Evolutionary conservation across 2,888 invertebrate genomes (phyloP).

Genomic region (Pecten maximus): DNA sequence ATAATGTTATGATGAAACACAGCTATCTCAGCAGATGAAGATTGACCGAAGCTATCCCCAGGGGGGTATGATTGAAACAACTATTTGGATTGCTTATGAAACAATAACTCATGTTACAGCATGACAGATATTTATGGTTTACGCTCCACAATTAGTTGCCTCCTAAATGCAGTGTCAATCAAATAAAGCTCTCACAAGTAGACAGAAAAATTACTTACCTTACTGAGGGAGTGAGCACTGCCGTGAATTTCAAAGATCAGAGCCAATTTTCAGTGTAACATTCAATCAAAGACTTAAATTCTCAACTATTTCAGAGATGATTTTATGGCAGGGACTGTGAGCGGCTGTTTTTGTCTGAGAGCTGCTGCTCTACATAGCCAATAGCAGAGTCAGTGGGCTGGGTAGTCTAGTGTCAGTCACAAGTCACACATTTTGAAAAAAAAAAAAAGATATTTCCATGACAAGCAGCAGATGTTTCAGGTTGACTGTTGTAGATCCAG

Average conservation of each 20-base stretch:
- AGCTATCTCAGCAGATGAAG: neutral
- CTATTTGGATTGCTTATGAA: neutral
- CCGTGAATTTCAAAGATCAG: neutral
- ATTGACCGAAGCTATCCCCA: neutral
- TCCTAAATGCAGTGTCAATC: neutral
- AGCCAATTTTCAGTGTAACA: neutral
- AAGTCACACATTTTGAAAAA: neutral
- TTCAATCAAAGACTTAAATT: conserved; percentile 24
- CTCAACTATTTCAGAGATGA: neutral
- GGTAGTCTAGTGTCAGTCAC: neutral
- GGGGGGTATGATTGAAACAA: neutral
- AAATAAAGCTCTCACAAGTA: neutral
- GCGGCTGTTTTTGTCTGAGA: neutral
- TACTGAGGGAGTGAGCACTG: neutral
- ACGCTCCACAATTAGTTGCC: neutral
- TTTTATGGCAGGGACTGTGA: neutral
- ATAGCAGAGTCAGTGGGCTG: neutral
- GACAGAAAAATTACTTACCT: neutral
- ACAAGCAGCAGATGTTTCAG: neutral
- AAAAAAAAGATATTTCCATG: neutral
- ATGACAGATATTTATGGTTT: neutral
- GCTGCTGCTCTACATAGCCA: neutral
- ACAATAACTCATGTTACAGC: neutral
- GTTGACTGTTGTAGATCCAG: neutral
- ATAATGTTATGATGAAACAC: neutral